Evolutionary conservation across 1,140 invertebrate genomes (phyloP), one percentile per base, ranked within the genome.

Genomic region (Tetranychus cinnabarinus): DNA sequence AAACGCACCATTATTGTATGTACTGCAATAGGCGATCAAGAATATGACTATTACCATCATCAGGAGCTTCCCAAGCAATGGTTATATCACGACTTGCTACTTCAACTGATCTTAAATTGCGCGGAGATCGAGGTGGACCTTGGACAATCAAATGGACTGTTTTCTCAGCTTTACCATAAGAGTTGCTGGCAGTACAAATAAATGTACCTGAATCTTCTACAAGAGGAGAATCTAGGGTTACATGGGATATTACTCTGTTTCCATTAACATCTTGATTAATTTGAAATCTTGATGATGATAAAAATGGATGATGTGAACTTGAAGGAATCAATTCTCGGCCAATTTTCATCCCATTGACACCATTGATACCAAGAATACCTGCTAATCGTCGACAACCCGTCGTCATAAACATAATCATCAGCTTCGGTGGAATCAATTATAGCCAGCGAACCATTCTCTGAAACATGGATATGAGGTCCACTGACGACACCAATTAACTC

Each of bases 321-420:
- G 39, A 42, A 42, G 5, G 5, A 42, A 42, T 5, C 39, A 42
- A 6, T 10, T 5, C 65, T 64, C 75, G 74, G 75, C 7, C 64
- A 63, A 23, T 23, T 23, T 23, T 23, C 23, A 23, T 23, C 23
- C 31, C 50, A n/a, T 7, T 7, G 31, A n/a, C 50, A 42, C 39
- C 10, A 66, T 15, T 76, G 68, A 7, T 74, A 74, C 52, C 70
- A 64, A 55, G 63, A 61, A 12, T 59, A 61, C 6, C 5, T 59
- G 1, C 61, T 55, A 33, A 58, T 56, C 50, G 64, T 63, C 57
- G 63, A 63, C 62, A 68, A 73, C 64, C 52, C 62, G 66, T 1
- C 86, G 68, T 92, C 88, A 74, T 89, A 95, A 10, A 93, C 74
- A 70, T 92, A 95, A 69, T 86, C 83, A 56, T 68, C 67, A 36